Conservation (phyloP, 2,797 vertebrate genomes). For the Crossoptilon crossoptilon region DNA sequence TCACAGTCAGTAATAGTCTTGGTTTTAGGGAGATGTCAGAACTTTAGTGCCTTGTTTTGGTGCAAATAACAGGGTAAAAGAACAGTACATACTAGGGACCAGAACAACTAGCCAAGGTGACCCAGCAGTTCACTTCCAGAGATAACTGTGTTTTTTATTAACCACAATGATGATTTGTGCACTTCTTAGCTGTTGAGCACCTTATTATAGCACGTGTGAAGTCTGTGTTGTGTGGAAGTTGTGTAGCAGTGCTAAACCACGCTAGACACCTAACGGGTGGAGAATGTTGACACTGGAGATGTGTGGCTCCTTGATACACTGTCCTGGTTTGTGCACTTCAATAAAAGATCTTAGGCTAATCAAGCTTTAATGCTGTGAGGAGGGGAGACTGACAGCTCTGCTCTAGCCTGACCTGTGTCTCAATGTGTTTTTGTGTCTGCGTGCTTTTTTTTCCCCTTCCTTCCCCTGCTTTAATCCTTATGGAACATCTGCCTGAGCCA, state of each 20-base stretch:
- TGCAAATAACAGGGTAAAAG: background rate
- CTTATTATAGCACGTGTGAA: background rate
- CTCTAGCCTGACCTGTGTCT: slow-evolving; percentile 11
- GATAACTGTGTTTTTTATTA: background rate
- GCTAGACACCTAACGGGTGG: background rate
- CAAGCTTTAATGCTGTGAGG: background rate
- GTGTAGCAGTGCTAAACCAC: background rate
- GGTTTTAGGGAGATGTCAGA: background rate
- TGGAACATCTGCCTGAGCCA: slow-evolving; percentile 22
- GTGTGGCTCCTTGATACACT: background rate
- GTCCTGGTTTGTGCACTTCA: background rate
- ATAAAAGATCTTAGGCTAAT: slow-evolving; percentile 9
- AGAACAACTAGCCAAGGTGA: background rate
- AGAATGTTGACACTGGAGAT: background rate
- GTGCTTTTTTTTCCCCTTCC: background rate
- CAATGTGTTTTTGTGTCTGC: slow-evolving; percentile 23
- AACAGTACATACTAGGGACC: background rate
- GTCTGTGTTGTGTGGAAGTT: background rate
- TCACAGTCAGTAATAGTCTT: background rate
- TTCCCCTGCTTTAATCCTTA: slow-evolving; percentile 25
- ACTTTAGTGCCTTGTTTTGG: background rate
- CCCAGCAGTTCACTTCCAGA: background rate
- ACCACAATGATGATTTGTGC: background rate
- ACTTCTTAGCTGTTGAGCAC: background rate
- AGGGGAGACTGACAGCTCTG: background rate